Evolutionary conservation across 2,113 vertebrate genomes (phyloP), one percentile per base, ranked within the genome.

Genomic region (Nycticebus coucang): DNA sequence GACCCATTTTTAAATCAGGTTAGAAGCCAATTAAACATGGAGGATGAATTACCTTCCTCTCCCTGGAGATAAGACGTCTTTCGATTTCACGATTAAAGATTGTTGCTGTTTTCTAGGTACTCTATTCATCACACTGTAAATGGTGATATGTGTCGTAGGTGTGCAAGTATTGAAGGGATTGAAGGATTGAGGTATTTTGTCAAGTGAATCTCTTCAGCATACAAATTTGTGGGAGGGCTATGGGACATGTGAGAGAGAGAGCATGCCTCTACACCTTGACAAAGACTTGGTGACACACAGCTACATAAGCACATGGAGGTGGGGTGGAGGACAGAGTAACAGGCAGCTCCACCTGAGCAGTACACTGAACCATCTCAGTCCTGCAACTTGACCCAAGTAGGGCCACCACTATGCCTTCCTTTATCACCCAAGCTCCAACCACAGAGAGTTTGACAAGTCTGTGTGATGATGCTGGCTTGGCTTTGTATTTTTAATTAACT

Each of bases 401-500:
- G 82, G 96, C 82, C 92, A 95, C 88, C 88, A 80, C 68, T 94
- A 95, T 75, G 92, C 90, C 96, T 97, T 96, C 96, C 69, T 95
- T 97, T 90, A 78, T 98, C 88, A 91, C 94, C 50, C 88, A 94
- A 97, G 94, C 92, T 97, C 92, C 90, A 97, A 95, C 55, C 85
- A 82, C 81, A 97, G 74, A 95, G 93, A 90, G 68, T 97, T 89
- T 95, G 92, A 97, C 33, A 93, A 91, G 72, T 97, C 96, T 95
- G 74, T 96, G 88, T 97, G 83, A 92, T 41, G 82, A 92, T 94
- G 72, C 97, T 82, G 96, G 68, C 95, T 97, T 96, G 95, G 96
- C 94, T 92, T 96, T 95, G 83, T 96, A 95, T 86, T 93, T 95
- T 98, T 97, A 95, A 97, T 97, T 96, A 96, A 90, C 72, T 96